Percentiles rank a stretch among this genome's conserved stretches.
These are phyloP conservation scores for Aphelenchoides bicaudatus DNA, from an alignment of 2,888 invertebrate species.

Conservation along the genomic window DNA sequence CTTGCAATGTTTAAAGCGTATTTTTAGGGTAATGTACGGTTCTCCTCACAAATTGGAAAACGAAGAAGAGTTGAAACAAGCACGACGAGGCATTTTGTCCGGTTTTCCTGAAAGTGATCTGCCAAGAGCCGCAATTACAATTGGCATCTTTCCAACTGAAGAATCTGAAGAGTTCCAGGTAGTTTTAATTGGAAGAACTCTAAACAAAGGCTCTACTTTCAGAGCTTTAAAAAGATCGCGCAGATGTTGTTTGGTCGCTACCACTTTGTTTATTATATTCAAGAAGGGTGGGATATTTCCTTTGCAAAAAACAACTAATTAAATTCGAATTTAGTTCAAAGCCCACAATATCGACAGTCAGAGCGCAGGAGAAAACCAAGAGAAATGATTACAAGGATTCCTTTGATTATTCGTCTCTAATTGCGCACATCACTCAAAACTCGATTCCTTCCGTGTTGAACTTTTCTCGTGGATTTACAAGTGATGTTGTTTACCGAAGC, in stretches of 20 bases:
- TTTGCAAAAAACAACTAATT: constrained; percentile 2
- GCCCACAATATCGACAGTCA: constrained; percentile 43
- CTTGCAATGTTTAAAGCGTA: neutral
- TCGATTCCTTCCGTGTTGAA: constrained; percentile 45
- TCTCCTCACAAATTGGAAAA: constrained; percentile 30
- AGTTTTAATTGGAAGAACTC: constrained; percentile 49
- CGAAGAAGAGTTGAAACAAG: constrained; percentile 27
- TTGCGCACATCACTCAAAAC: constrained; percentile 41
- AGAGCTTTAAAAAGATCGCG: constrained; percentile 44
- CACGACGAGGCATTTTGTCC: constrained; percentile 30
- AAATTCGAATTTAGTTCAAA: constrained; percentile 1
- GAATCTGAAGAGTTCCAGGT: constrained; percentile 41
- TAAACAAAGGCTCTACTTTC: constrained; percentile 34
- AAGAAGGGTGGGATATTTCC: constrained; percentile 23
- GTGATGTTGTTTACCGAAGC: constrained; percentile 44
- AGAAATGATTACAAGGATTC: constrained; percentile 40
- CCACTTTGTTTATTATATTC: constrained; percentile 41
- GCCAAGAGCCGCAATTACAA: constrained; percentile 40
- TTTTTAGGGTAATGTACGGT: constrained; percentile 38
- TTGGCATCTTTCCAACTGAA: constrained; percentile 42
- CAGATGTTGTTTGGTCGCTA: constrained; percentile 49
- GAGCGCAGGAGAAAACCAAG: constrained; percentile 41
- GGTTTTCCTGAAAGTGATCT: constrained; percentile 20
- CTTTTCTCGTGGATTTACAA: constrained; percentile 48
- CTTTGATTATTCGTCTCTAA: constrained; percentile 45